Evolutionary conservation across 2,888 invertebrate genomes (phyloP).

Genomic region (Tribolium freemani): DNA sequence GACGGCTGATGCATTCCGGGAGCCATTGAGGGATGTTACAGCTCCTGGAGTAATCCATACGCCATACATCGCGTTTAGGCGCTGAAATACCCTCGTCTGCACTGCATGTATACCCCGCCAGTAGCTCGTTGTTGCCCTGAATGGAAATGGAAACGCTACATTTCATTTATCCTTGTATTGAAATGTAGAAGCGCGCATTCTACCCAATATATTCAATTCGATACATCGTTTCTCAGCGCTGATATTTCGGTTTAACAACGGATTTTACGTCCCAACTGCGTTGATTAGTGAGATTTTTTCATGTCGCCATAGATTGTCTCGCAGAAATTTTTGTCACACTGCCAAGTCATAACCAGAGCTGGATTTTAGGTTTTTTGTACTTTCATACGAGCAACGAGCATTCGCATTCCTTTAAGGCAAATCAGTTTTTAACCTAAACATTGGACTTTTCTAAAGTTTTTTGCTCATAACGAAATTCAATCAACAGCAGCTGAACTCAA

Average conservation of each 20-base stretch:
- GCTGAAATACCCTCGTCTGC: conserved; percentile 21
- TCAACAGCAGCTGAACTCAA: neutral
- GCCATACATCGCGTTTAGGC: conserved; percentile 2
- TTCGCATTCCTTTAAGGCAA: too few relatives aligned
- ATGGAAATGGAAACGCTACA: conserved; percentile 50
- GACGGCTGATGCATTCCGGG: neutral
- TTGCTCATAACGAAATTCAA: too few relatives aligned
- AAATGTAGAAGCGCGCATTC: conserved; percentile 44
- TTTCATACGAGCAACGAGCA: too few relatives aligned
- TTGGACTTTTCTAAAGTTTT: neutral
- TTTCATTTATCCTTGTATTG: conserved; percentile 50
- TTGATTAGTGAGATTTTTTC: conserved; percentile 31
- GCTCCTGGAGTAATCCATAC: conserved; percentile 6
- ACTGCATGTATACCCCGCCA: conserved; percentile 12
- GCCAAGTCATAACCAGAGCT: too few relatives aligned
- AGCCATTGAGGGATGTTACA: neutral
- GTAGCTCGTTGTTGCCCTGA: conserved; percentile 37
- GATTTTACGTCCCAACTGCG: neutral
- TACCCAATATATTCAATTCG: conserved; percentile 41
- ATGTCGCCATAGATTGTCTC: neutral
- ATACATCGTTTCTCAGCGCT: conserved; percentile 42
- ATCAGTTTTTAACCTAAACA: neutral
- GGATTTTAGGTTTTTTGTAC: too few relatives aligned
- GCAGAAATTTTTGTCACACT: too few relatives aligned
- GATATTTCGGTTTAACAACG: conserved; percentile 25